Base-by-base conservation (phyloP, 1,140 invertebrate genomes). In the Eubasilissa regina region DNA sequence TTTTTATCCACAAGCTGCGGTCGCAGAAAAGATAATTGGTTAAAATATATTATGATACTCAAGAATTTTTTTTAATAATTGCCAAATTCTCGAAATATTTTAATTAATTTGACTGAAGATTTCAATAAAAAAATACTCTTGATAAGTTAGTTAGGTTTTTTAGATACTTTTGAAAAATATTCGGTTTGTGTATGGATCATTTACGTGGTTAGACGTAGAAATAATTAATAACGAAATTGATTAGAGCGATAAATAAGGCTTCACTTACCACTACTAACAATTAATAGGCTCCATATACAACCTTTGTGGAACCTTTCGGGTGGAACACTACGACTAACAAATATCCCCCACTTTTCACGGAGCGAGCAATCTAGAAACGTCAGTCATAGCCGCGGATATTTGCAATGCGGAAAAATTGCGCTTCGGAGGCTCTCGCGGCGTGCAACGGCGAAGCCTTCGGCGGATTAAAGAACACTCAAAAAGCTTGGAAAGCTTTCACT, bases 391-490 rank as follows among this genome's bases (percentile, higher is more conserved):
- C 35, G 19, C 7, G 21, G 60, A 10, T n/a, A 10, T 43, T 64
- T 12, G 21, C 11, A 64, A 43, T 25, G 60, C 60, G 60, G 25
- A 58, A 58, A 58, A 58, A 58, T 58, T 11, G 21, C 15, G 25
- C 60, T 7, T n/a, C 60, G 60, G 60, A 25, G 25, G 25, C 25
- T 64, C 21, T 6, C 19, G 60, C 60, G 60, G 25, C 60, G 60
- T 64, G 48, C 48, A 64, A 10, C 21, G 60, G 19, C 21, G 60
- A 13, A 43, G 60, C 9, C 60, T 43, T 64, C 60, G 60, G 12
- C 60, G 60, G 21, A 35, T 64, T 64, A 64, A 64, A 43, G 60
- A 64, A 64, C 35, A 64, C 60, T 64, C 60, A 8, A 43, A n/a
- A 35, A 64, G 60, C 60, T 64, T 21, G n/a, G 60, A 25, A 64